phyloP scores from a whole-genome alignment of 2,113 vertebrate genomes.

The Phylloscopus trochilus region DNA sequence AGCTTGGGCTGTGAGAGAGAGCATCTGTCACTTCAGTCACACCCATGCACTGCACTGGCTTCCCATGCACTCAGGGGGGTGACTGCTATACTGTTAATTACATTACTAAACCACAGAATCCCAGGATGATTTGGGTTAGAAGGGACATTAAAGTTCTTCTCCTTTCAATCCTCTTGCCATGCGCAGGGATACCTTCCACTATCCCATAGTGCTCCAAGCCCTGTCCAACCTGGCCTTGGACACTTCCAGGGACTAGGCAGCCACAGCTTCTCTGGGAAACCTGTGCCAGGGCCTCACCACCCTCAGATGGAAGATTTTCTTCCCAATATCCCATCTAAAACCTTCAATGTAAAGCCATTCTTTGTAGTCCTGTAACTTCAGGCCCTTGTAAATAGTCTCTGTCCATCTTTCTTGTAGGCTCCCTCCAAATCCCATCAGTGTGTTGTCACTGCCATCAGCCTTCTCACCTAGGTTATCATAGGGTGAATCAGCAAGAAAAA shows the following conservation, averaged over 20 bases:
- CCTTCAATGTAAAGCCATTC: neutral
- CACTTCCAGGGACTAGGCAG: neutral
- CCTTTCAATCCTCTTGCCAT: neutral
- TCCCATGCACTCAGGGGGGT: neutral
- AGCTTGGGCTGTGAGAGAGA: neutral
- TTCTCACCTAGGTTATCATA: neutral
- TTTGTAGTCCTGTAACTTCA: neutral
- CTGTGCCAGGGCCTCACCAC: rapidly evolving
- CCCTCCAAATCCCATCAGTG: neutral
- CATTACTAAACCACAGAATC: neutral
- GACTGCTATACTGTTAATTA: neutral
- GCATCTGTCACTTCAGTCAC: neutral
- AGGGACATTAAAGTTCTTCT: neutral
- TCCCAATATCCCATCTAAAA: neutral
- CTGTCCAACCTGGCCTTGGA: rapidly evolving
- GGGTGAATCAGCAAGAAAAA: neutral
- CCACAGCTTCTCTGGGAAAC: neutral
- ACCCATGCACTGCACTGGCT: rapidly evolving
- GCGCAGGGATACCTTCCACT: neutral
- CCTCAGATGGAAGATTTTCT: rapidly evolving
- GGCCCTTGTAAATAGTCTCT: neutral
- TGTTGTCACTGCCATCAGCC: neutral
- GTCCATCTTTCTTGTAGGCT: neutral
- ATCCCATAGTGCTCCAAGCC: rapidly evolving
- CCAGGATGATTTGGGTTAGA: neutral